Evolutionary conservation across 23 tunicate species (phyloP).

Genomic region (Trididemnum miniatum): DNA sequence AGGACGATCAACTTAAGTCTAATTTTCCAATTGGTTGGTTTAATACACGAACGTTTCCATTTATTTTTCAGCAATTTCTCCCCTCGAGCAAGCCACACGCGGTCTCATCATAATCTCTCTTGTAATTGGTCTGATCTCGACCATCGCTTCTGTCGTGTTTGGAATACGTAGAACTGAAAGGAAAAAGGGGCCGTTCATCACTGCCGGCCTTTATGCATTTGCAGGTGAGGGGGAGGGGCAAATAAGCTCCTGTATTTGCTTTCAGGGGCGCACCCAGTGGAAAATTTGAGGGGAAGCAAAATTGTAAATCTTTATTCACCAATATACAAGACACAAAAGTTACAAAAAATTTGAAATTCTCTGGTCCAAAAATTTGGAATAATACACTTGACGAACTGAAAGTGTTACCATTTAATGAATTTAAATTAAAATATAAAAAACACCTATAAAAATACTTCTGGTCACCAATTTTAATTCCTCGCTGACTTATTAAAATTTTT

Average conservation of each 20-base stretch:
- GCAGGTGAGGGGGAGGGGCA: slow-evolving; percentile 40
- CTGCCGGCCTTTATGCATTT: slow-evolving; percentile 25
- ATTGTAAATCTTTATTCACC: too few species aligned
- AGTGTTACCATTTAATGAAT: too few species aligned
- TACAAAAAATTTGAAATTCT: too few species aligned
- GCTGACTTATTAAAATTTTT: too few species aligned
- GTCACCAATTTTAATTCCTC: too few species aligned
- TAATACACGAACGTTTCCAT: too few species aligned
- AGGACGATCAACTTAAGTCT: background rate
- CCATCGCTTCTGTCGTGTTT: slow-evolving; percentile 7
- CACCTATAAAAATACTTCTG: too few species aligned
- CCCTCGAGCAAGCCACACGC: slow-evolving; percentile 52
- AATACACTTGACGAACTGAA: too few species aligned
- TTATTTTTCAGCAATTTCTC: background rate
- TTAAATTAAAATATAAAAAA: too few species aligned
- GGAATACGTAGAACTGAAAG: slow-evolving; percentile 21
- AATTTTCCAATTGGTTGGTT: background rate
- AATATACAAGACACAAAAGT: background rate
- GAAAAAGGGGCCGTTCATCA: slow-evolving; percentile 24
- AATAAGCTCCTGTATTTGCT: background rate
- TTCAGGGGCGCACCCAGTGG: background rate
- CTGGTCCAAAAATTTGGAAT: too few species aligned
- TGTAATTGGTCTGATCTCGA: slow-evolving; percentile 30
- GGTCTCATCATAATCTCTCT: slow-evolving; percentile 45
- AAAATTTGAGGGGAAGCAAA: background rate